Base-by-base conservation (phyloP, 2,797 vertebrate species). In the Neosilurus mollespiculum region DNA sequence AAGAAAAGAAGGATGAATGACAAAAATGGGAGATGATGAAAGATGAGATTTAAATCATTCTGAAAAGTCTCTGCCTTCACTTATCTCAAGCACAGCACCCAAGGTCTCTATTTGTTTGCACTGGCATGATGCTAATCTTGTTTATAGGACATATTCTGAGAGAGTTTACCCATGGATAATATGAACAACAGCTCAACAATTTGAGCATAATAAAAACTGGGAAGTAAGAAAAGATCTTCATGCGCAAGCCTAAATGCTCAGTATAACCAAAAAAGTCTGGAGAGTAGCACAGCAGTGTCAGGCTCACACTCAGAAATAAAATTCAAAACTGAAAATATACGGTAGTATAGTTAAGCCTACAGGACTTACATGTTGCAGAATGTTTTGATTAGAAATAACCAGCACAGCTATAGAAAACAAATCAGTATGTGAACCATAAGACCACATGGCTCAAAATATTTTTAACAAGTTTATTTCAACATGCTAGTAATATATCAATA, bases 1-100 rank as follows among this genome's bases (percentile, higher is more conserved):
- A 66, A 77, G 70, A 69, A 64, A 59, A 58, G 53, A 78, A 67
- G 53, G 80, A 49, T n/a, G 15, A 26, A 69, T 80, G 69, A 64
- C 70, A 81, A 85, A 77, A 79, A 85, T 11, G 49, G 80, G 66
- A 85, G 69, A 82, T 73, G 79, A 83, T 54, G 58, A 61, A 87
- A 65, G 71, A 86, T 9, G 18, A 81, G 79, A 69, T 83, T 82
- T 76, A 85, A 53, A 67, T 64, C 64, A 64, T 67, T 84, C 62
- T 37, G 53, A 82, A 81, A 56, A 82, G 14, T 64, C 78, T 78
- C 80, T 49, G 56, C 70, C 7, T 43, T 78, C 22, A 20, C 26
- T 81, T 76, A 62, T 81, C 84, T 86, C 81, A 62, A 86, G 82
- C 26, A 82, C 61, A 78, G 79, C 86, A 87, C 86, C 88, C 87